Base-by-base conservation (phyloP, 2,113 vertebrate genomes). In the Alligator sinensis region DNA sequence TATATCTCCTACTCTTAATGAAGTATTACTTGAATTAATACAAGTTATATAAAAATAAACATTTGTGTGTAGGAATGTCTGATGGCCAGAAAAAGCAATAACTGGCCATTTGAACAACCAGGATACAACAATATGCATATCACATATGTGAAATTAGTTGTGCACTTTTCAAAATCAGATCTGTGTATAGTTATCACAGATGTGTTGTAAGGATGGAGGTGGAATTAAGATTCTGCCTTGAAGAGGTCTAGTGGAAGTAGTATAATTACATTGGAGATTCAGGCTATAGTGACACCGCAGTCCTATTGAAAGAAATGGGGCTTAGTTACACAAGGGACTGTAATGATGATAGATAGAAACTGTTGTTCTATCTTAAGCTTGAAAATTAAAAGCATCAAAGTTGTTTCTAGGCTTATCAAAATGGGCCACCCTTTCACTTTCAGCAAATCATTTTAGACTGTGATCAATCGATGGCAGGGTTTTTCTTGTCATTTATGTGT, bases 361-460 rank as follows among this genome's bases (percentile, higher is more conserved):
- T 28, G 27, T 6, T 78, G 77, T 19, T 6, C 59, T 18, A 4
- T 87, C 94, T 88, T 54, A 30, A 66, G 11, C 28, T 70, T 84
- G 25, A 5, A 66, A 76, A 92, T 34, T 76, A 34, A 10, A 9
- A 72, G 59, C 66, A 82, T 24, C 62, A 60, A 60, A 54, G 82
- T 89, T 90, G 84, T 90, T 95, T 94, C 77, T 88, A 95, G 90
- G 63, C 57, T 74, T 91, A 70, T 88, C 21, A 4, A 18, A 84
- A 75, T 75, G 78, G 91, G 58, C 61, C 17, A 34, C 25, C 27
- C 1, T 85, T 95, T 86, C 79, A 77, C 18, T 89, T 95, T 88
- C 66, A 91, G 81, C 83, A 92, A 94, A 95, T 66, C 88, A 57
- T 82, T 94, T 91, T 89, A 80, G 34, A 18, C 62, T 0, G 2